Evolutionary conservation across 2,888 invertebrate species (phyloP), one percentile per base, ranked within the genome.

Genomic region (Cheilosia soror): DNA sequence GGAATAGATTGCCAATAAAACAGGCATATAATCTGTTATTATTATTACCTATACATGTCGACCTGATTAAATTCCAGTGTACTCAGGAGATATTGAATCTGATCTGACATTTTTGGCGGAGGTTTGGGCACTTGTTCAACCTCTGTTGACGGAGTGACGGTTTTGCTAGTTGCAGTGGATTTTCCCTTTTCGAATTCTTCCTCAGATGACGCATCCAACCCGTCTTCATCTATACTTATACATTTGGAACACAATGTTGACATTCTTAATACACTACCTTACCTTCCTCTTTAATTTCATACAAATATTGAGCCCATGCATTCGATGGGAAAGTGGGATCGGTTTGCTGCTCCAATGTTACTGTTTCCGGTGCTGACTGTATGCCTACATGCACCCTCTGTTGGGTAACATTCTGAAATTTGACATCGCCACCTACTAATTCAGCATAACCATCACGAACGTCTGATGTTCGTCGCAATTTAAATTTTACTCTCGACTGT

Each of bases 371-470:
- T 13, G 94, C 93, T 3, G 93, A 94, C 90, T 96, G 96, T 7
- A 93, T 90, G 0, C 90, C 93, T 9, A 93, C 92, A 82, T 95
- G 94, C 9, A 96, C 93, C 89, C 95, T 92, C 60, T 92, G 93
- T 68, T 93, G 93, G 49, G 91, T 91, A 5, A 96, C 91, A 89
- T 94, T 94, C 44, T 93, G 93, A 81, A 94, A 94, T 20, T 93
- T 93, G 37, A 87, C 88, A 40, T 94, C 94, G 47, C 92, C 93
- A 7, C 95, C 94, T 63, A 93, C 90, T 31, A 96, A 90, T 89
- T 96, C 96, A 76, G 95, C 93, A 87, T 94, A 96, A 11, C 96
- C 96, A 90, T 96, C 96, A 65, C 95, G 93, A 15, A 93, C 93
- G 57, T 94, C 93, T 58, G 93, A 93, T 0, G 94, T 93, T 73